A percentile compares a stretch with the other conserved stretches of the same genome.
phyloP scores from a whole-genome alignment of 1,140 invertebrate species.

The Philaenus spumarius region DNA sequence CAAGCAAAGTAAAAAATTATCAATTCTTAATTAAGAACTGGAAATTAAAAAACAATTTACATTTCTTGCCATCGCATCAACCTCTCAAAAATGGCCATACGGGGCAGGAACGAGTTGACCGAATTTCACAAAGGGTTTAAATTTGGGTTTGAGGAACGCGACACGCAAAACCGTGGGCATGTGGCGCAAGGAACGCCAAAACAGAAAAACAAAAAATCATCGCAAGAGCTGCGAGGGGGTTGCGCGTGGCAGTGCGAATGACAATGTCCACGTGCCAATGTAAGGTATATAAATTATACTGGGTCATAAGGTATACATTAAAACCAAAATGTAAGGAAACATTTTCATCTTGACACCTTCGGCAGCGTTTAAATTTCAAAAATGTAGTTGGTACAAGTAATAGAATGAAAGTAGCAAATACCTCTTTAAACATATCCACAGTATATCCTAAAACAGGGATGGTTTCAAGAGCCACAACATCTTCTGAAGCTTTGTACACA shows the following conservation, averaged over 20 bases:
- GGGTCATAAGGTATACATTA: not conserved
- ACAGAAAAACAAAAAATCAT: too few relatives aligned
- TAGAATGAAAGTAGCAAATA: slow-evolving; percentile 14
- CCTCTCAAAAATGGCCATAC: too few relatives aligned
- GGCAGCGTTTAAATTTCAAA: not conserved
- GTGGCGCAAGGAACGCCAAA: too few relatives aligned
- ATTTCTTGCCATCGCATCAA: too few relatives aligned
- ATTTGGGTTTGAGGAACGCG: too few relatives aligned
- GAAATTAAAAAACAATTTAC: too few relatives aligned
- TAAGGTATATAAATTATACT: not conserved
- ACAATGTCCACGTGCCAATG: not conserved
- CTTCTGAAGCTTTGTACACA: slow-evolving; percentile 53
- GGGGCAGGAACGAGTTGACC: too few relatives aligned
- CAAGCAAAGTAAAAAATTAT: too few relatives aligned
- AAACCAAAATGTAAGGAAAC: not conserved
- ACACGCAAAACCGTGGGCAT: too few relatives aligned
- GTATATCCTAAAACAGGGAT: slow-evolving; percentile 50
- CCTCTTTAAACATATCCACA: slow-evolving; percentile 37
- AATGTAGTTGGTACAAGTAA: not conserved
- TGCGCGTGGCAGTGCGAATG: not conserved
- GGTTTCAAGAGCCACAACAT: slow-evolving; percentile 48
- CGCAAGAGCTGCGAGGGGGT: not conserved
- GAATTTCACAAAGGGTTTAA: too few relatives aligned
- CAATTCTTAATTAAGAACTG: too few relatives aligned
- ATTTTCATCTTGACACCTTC: not conserved